Evolutionary conservation across 2,113 vertebrate genomes (phyloP).

Genomic region (Mirza zaza): DNA sequence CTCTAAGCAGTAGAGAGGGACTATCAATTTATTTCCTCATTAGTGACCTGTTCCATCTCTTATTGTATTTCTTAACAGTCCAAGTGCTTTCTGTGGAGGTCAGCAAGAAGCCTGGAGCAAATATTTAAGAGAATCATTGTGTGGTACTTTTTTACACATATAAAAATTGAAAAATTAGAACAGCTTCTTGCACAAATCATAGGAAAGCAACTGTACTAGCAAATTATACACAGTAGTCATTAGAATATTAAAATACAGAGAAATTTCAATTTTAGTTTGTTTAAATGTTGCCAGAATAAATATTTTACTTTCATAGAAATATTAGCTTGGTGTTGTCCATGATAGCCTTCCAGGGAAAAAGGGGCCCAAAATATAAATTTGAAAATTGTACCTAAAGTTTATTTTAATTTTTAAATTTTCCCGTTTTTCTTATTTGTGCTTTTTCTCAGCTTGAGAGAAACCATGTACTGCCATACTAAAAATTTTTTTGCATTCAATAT

Average conservation of each 20-base stretch:
- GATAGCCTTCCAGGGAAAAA: neutral
- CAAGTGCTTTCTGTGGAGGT: constrained; percentile 15
- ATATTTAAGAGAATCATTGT: constrained; percentile 5
- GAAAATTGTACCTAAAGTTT: neutral
- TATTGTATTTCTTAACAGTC: constrained; percentile 16
- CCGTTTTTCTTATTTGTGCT: neutral
- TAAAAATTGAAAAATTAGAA: constrained; percentile 11
- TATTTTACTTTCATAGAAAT: constrained; percentile 21
- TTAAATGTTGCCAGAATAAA: constrained; percentile 13
- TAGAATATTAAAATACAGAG: neutral
- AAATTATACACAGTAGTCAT: neutral
- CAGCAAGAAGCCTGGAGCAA: constrained; percentile 28
- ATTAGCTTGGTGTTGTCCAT: neutral
- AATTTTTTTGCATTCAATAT: neutral
- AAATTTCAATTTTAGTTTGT: constrained; percentile 26
- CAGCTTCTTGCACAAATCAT: neutral
- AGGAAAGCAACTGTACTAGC: neutral
- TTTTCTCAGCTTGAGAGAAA: constrained; percentile 22
- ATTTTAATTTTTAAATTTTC: neutral
- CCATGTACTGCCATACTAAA: neutral
- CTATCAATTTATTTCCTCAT: constrained; percentile 17
- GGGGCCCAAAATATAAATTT: constrained; percentile 28
- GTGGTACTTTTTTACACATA: neutral
- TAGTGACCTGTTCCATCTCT: constrained; percentile 37
- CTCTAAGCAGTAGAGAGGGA: neutral